Evolutionary conservation across 2,797 vertebrate species (phyloP).

Genomic region (Nyctibius grandis): DNA sequence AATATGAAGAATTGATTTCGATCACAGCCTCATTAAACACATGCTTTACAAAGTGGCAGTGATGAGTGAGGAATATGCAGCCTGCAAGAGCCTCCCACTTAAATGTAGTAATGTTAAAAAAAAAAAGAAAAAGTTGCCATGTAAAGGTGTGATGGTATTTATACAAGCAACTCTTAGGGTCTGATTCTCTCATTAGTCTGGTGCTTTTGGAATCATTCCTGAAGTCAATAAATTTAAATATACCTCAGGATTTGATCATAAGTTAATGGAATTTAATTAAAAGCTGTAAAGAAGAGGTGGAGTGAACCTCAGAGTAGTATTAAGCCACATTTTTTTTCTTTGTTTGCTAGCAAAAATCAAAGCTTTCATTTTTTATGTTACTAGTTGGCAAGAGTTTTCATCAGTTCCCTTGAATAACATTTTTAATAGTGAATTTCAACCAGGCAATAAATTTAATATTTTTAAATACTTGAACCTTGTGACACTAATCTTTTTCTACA

Average conservation of each 20-base stretch:
- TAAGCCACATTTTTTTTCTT: not conserved
- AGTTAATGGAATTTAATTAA: conserved; percentile 6
- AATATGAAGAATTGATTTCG: not conserved
- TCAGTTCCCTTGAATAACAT: not conserved
- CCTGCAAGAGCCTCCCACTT: not conserved
- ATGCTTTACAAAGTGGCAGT: not conserved
- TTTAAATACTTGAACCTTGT: not conserved
- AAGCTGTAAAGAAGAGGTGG: not conserved
- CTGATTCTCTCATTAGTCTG: not conserved
- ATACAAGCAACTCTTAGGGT: not conserved
- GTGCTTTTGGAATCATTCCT: not conserved
- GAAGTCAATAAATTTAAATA: not conserved
- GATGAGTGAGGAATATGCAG: not conserved
- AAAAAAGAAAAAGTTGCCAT: not conserved
- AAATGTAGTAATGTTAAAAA: not conserved
- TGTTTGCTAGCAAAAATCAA: not conserved
- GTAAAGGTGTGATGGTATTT: not conserved
- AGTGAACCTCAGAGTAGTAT: not conserved
- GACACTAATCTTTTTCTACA: not conserved
- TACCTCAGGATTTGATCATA: not conserved
- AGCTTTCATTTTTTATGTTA: not conserved
- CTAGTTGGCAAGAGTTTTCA: not conserved
- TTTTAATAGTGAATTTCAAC: not conserved
- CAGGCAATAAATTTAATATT: not conserved
- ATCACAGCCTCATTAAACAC: not conserved